Evolutionary conservation across 2,888 invertebrate species (phyloP).

Genomic region (Melanostoma scalare): DNA sequence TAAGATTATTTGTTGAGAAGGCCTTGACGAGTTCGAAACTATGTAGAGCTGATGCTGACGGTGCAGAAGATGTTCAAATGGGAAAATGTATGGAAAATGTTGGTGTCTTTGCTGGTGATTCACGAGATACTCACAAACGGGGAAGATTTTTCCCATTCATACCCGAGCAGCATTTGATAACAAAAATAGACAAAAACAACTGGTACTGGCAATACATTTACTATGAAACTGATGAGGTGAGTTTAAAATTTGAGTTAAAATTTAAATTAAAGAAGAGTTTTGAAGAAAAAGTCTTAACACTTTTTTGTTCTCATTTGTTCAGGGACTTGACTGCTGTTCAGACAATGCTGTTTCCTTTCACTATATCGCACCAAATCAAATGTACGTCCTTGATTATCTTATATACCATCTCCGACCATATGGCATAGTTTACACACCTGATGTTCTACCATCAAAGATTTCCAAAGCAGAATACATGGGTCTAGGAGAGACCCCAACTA

Average conservation of each 20-base stretch:
- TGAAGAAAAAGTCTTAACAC: neutral
- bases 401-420: constrained; percentile 96
- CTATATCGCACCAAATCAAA: constrained; percentile 94
- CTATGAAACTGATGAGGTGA: constrained; percentile 91
- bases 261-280: neutral
- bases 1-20: constrained; percentile 89
- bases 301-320: constrained; percentile 32
- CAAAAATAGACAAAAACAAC: constrained; percentile 90
- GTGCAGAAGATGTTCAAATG: constrained; percentile 81
- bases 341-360: constrained; percentile 98
- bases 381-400: constrained; percentile 97
- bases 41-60: constrained; percentile 83
- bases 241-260: neutral
- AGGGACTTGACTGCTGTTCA: constrained; percentile 88
- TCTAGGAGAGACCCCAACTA: constrained; percentile 2
- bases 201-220: constrained; percentile 99
- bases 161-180: constrained; percentile 96
- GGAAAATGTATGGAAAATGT: constrained; percentile 92
- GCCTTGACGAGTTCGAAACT: constrained; percentile 86
- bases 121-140: constrained; percentile 91
- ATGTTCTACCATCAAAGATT: constrained; percentile 76
- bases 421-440: constrained; percentile 82
- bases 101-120: constrained; percentile 94
- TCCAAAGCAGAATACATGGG: constrained; percentile 29
- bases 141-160: constrained; percentile 98